A percentile compares a stretch with the other conserved stretches of the same genome.
These are phyloP conservation scores for Chironomus striatipennis DNA, from an alignment of 1,140 invertebrate genomes.

Conservation along the genomic window DNA sequence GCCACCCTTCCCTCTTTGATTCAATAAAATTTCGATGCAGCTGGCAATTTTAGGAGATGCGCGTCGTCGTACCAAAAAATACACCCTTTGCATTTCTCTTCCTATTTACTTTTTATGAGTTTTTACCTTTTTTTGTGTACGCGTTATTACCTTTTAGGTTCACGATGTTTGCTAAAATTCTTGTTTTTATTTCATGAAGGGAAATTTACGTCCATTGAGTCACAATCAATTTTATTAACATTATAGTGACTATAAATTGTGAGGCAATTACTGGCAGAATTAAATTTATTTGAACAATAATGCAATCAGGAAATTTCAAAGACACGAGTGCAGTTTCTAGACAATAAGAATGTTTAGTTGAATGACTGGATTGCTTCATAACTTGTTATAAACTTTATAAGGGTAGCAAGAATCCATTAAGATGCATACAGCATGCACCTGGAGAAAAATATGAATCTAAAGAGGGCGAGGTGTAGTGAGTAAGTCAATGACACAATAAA, in stretches of 20 bases:
- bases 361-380: too few relatives aligned
- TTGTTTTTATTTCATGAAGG: not conserved
- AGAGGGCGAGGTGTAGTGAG: too few relatives aligned
- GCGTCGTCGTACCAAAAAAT: slow-evolving; percentile 11
- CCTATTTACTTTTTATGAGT: too few relatives aligned
- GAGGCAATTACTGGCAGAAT: too few relatives aligned
- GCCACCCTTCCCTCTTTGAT: not conserved
- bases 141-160: not conserved
- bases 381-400: not conserved
- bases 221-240: too few relatives aligned
- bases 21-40: not conserved
- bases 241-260: too few relatives aligned
- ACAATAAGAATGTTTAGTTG: too few relatives aligned
- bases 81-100: too few relatives aligned
- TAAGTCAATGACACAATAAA: too few relatives aligned
- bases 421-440: not conserved
- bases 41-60: slow-evolving; percentile 1
- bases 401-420: not conserved
- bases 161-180: not conserved
- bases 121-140: not conserved
- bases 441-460: not conserved
- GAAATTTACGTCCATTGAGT: not conserved
- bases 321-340: too few relatives aligned
- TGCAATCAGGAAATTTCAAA: too few relatives aligned
- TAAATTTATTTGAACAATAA: too few relatives aligned